These are phyloP conservation scores for Thunnus maccoyii DNA, from an alignment of 2,113 vertebrate genomes.

Conservation along the genomic window DNA sequence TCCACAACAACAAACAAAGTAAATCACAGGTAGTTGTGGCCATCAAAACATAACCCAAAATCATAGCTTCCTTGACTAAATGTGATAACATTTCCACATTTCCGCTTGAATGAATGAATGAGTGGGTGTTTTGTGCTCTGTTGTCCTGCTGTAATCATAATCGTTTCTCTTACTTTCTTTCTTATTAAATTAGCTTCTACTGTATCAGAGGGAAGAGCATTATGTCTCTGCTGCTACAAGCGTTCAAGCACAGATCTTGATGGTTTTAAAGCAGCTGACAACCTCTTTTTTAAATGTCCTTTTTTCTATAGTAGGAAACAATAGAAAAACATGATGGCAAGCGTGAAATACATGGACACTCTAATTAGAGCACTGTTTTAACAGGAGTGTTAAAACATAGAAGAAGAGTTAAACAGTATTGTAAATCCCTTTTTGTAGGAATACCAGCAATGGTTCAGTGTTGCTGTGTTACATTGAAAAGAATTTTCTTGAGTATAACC, in stretches of 20 bases:
- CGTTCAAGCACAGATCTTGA: slow-evolving; percentile 17
- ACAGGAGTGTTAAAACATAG: background rate
- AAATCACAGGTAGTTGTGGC: background rate
- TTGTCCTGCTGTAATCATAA: background rate
- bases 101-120: background rate
- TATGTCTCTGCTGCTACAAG: slow-evolving; percentile 41
- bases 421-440: no score
- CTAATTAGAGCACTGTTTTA: background rate
- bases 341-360: background rate
- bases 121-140: slow-evolving; percentile 25
- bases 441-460: no score
- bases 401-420: no score
- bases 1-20: slow-evolving; percentile 49
- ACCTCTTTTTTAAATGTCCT: background rate
- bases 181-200: slow-evolving; percentile 51
- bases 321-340: background rate
- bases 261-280: slow-evolving; percentile 10
- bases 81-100: background rate
- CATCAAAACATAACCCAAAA: background rate
- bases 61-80: background rate
- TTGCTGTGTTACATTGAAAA: no score
- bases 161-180: slow-evolving; percentile 29
- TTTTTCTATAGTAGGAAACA: background rate
- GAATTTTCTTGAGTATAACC: no score
- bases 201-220: slow-evolving; percentile 39